Percentiles rank a stretch among this genome's conserved stretches.
Conservation (phyloP, 2,888 invertebrate species). For the Rhimphoctona megacephalus region DNA sequence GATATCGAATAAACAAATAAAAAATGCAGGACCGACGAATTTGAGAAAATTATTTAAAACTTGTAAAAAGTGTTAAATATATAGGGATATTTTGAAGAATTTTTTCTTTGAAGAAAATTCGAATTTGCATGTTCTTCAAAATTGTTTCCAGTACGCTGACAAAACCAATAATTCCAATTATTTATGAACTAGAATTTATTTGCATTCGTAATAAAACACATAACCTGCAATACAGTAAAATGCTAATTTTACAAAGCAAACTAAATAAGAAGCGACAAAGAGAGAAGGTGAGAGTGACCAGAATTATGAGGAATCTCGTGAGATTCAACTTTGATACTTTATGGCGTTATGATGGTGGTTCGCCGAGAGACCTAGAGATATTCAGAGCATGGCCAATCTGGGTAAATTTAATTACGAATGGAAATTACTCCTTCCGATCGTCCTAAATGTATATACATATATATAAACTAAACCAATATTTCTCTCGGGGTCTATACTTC, state of each 20-base stretch:
- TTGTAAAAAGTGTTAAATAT: no score
- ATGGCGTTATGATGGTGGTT: slow-evolving; percentile 34
- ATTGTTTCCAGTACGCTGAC: not conserved
- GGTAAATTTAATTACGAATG: slow-evolving; percentile 63
- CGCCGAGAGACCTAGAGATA: slow-evolving; percentile 27
- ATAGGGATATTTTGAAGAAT: no score
- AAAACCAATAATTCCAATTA: not conserved
- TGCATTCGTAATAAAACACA: not conserved
- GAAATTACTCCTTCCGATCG: slow-evolving; percentile 31
- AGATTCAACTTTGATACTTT: slow-evolving; percentile 58
- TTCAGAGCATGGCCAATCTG: slow-evolving; percentile 38
- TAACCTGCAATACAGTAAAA: not conserved
- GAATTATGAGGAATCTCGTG: slow-evolving; percentile 44
- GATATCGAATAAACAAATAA: no score
- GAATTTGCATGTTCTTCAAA: not conserved
- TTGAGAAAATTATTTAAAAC: no score
- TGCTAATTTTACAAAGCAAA: not conserved
- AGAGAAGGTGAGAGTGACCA: slow-evolving; percentile 41
- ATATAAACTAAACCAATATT: slow-evolving; percentile 28
- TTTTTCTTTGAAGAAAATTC: no score
- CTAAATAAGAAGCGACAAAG: slow-evolving; percentile 18
- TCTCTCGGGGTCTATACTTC: slow-evolving; percentile 43
- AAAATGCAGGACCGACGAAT: no score
- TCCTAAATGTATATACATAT: not conserved
- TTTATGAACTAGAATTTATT: not conserved